These are phyloP conservation scores for Empis livida DNA, from an alignment of 2,888 invertebrate genomes.

Conservation along the genomic window DNA sequence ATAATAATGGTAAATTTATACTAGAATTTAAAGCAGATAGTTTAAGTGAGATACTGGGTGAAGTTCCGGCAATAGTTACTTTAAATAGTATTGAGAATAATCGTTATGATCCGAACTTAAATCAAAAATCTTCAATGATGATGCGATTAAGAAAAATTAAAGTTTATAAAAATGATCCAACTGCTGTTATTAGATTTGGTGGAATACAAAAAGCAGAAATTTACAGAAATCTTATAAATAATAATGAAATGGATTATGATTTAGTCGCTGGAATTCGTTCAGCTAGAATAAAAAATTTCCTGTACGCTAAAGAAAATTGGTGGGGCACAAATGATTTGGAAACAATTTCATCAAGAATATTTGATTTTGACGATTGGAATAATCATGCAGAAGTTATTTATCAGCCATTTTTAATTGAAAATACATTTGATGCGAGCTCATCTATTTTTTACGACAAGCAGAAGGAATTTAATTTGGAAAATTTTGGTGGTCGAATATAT, in stretches of 20 bases:
- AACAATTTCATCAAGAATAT: constrained; percentile 70
- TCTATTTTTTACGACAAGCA: constrained; percentile 49
- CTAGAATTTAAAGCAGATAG: constrained; percentile 81
- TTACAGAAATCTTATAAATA: constrained; percentile 75
- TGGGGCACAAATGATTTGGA: constrained; percentile 75
- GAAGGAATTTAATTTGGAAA: constrained; percentile 46
- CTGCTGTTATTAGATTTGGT: constrained; percentile 79
- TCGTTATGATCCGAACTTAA: constrained; percentile 34
- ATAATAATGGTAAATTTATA: constrained; percentile 70
- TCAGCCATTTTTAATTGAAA: constrained; percentile 71
- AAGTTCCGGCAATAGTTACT: constrained; percentile 65
- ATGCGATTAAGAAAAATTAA: constrained; percentile 14
- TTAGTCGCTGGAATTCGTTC: constrained; percentile 84
- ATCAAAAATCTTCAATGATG: constrained; percentile 22
- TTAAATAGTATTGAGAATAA: constrained; percentile 68
- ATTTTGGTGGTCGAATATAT: constrained; percentile 63
- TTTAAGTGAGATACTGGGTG: constrained; percentile 83
- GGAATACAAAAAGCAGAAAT: constrained; percentile 91
- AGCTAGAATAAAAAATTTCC: constrained; percentile 69
- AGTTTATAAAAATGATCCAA: constrained; percentile 39
- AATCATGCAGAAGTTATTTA: constrained; percentile 89
- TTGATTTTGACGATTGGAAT: constrained; percentile 99
- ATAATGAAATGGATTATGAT: constrained; percentile 76
- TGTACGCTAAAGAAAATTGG: constrained; percentile 90
- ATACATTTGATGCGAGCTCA: constrained; percentile 61